Conservation (phyloP, 2,888 invertebrate species). For the Philaethria dido region DNA sequence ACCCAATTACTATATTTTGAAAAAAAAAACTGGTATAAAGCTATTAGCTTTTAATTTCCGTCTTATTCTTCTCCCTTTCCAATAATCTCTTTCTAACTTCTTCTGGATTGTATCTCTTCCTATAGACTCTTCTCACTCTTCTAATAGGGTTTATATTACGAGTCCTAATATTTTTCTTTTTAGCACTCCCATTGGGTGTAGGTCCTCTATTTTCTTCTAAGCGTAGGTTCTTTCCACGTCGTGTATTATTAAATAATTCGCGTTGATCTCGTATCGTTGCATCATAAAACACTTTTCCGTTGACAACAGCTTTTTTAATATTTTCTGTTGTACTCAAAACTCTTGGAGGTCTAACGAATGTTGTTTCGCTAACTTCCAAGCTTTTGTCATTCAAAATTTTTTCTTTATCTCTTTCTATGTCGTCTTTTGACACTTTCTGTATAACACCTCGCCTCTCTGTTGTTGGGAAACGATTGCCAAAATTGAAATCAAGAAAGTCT, state of each 20-base stretch:
- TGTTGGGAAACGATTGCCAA: constrained; percentile 68
- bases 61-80: constrained; percentile 69
- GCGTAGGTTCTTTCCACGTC: constrained; percentile 54
- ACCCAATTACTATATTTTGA: not conserved
- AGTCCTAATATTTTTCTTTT: constrained; percentile 65
- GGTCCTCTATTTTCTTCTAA: constrained; percentile 58
- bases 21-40: not conserved
- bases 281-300: constrained; percentile 78
- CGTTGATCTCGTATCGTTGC: constrained; percentile 73
- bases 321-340: constrained; percentile 73
- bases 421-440: constrained; percentile 74
- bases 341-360: constrained; percentile 73
- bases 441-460: constrained; percentile 68
- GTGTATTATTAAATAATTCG: constrained; percentile 61
- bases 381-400: constrained; percentile 64
- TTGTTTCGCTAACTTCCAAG: constrained; percentile 77
- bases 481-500: constrained; percentile 68
- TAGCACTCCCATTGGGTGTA: constrained; percentile 57
- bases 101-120: constrained; percentile 78
- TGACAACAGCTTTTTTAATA: constrained; percentile 72
- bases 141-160: constrained; percentile 72
- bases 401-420: constrained; percentile 69
- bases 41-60: constrained; percentile 43
- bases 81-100: constrained; percentile 78
- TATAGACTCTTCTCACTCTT: constrained; percentile 74